A percentile compares a stretch with the other conserved stretches of the same genome.
These are phyloP conservation scores for Caenorhabditis sp. DNA, from an alignment of 2,888 invertebrate genomes.

Conservation along the genomic window DNA sequence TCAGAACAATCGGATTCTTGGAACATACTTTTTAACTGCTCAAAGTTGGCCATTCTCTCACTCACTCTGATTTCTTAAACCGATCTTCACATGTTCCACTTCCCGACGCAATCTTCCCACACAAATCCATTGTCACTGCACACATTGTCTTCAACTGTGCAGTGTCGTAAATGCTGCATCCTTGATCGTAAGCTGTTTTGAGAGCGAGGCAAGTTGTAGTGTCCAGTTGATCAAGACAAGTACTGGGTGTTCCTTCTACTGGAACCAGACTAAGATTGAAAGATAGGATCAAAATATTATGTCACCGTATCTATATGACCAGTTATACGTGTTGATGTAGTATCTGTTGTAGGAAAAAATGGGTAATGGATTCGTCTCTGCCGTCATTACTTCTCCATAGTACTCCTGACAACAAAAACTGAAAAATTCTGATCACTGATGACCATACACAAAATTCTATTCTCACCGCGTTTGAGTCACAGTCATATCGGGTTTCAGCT, in stretches of 20 bases:
- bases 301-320: slow-evolving; percentile 63
- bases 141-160: slow-evolving; percentile 59
- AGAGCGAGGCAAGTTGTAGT: slow-evolving; percentile 35
- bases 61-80: slow-evolving; percentile 43
- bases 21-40: too few relatives aligned
- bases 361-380: slow-evolving; percentile 60
- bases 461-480: slow-evolving; percentile 48
- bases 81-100: slow-evolving; percentile 58
- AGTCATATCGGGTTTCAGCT: slow-evolving; percentile 48
- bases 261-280: neutral
- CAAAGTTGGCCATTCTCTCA: too few relatives aligned
- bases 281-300: neutral
- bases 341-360: slow-evolving; percentile 66
- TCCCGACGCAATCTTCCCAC: slow-evolving; percentile 47
- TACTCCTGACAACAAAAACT: slow-evolving; percentile 68
- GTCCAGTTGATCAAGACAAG: slow-evolving; percentile 41
- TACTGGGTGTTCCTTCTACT: slow-evolving; percentile 12
- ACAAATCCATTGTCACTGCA: slow-evolving; percentile 61
- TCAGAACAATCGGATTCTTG: too few relatives aligned
- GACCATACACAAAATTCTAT: neutral
- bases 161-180: slow-evolving; percentile 34
- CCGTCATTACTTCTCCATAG: slow-evolving; percentile 44
- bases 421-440: neutral
- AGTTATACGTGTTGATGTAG: slow-evolving; percentile 43
- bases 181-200: slow-evolving; percentile 27